A percentile compares a stretch with the other conserved stretches of the same genome.
phyloP scores from a whole-genome alignment of 2,797 vertebrate species.

The Nyctalus aviator region DNA sequence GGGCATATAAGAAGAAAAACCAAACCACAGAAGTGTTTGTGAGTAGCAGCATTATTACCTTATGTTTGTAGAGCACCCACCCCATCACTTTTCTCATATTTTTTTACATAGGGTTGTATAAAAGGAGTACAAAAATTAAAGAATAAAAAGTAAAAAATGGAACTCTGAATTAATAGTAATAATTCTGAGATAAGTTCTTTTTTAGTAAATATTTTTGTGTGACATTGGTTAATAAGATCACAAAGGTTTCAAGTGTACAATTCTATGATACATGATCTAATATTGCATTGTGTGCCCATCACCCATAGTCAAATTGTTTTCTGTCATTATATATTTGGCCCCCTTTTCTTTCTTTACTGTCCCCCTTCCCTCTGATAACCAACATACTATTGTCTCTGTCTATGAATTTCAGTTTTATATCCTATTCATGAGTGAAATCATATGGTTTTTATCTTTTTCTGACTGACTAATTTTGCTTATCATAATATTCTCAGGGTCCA shows the following conservation, averaged over 20 bases:
- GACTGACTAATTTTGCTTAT: not conserved
- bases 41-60: slow-evolving; percentile 22
- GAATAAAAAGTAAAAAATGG: not conserved
- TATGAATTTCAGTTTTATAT: not conserved
- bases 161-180: slow-evolving; percentile 30
- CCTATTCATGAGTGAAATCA: not conserved
- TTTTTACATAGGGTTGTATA: not conserved
- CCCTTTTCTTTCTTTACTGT: not conserved
- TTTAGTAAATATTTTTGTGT: not conserved
- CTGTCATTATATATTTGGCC: not conserved
- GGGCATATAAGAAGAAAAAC: not conserved
- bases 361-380: not conserved
- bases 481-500: not conserved
- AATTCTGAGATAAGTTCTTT: slow-evolving; percentile 50
- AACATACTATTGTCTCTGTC: not conserved
- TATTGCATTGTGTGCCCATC: not conserved
- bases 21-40: slow-evolving; percentile 31
- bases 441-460: not conserved
- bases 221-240: not conserved
- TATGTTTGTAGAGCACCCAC: not conserved
- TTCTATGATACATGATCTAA: not conserved
- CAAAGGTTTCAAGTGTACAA: not conserved
- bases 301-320: not conserved
- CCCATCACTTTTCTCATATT: slow-evolving; percentile 45
- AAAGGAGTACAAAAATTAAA: slow-evolving; percentile 24